These are phyloP conservation scores for Popillia japonica DNA, from an alignment of 1,140 invertebrate genomes.

Conservation along the genomic window DNA sequence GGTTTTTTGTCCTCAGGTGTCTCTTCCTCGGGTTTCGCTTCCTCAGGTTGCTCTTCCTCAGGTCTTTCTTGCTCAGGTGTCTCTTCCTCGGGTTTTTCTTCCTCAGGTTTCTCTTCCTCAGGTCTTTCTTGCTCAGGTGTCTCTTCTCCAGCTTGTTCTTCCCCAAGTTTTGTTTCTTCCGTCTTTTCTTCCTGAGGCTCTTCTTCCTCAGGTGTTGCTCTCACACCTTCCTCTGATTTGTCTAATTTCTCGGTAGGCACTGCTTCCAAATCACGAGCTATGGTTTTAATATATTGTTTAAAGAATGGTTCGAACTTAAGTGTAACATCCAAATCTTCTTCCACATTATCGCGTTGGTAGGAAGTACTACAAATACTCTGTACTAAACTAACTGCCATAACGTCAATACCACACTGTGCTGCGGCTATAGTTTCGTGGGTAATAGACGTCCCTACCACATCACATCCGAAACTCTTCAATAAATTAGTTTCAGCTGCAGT, in stretches of 20 bases:
- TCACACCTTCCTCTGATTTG: background rate
- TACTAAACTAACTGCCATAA: constrained; percentile 89
- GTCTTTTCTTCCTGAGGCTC: background rate
- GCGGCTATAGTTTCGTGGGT: constrained; percentile 88
- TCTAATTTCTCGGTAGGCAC: background rate
- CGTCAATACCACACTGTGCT: constrained; percentile 85
- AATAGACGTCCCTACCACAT: constrained; percentile 94
- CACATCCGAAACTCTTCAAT: constrained; percentile 82
- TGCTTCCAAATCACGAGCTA: background rate
- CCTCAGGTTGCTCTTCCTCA: background rate
- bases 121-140: background rate
- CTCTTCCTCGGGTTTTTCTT: background rate
- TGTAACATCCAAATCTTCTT: constrained; percentile 66
- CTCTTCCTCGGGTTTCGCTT: background rate
- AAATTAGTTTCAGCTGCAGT: constrained; percentile 88
- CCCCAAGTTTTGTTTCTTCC: background rate
- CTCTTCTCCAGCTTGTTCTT: background rate
- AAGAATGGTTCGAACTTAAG: background rate
- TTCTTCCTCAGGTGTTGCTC: background rate
- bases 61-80: background rate
- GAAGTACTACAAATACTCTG: constrained; percentile 86
- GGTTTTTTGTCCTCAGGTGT: background rate
- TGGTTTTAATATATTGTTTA: background rate
- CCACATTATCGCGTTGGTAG: constrained; percentile 67
- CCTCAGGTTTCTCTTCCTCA: background rate